Base-by-base conservation (phyloP, 92 coral and sea anemone genomes). In the Zoanthus sansibaricus region DNA sequence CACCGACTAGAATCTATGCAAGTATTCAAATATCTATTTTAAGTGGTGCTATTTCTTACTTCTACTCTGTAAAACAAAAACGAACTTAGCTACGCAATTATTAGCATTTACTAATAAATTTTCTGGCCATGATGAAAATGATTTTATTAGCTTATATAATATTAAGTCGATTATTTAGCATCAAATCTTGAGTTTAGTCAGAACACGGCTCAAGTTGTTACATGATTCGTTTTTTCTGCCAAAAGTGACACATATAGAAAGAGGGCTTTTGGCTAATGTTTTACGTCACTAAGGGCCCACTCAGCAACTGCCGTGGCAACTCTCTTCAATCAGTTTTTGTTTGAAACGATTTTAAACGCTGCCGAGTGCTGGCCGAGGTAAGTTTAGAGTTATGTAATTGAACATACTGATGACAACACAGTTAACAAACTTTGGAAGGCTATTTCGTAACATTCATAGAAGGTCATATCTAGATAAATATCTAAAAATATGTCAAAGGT, bases 311-410 rank as follows among this genome's bases (percentile, higher is more conserved):
- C 75, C 59, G 44, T 80, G 56, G 80, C 45, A 47, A 20, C 61
- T 47, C 15, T 13, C 15, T 46, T 44, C n/a, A 8, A 17, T 67
- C 5, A 16, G 12, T 5, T 52, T 46, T 46, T 61, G 33, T 72
- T 79, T 46, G 73, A 58, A 37, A 21, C 62, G 73, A 62, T 79
- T 79, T 79, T 33, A 37, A 77, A 12, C 59, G 37, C 62, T 45
- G 37, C 61, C 13, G 21, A 66, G 31, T 20, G 66, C 58, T 64
- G 33, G 73, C 49, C 21, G 85, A 80, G 85, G 85, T 80, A 51
- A 80, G 85, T 25, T 6, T 6, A 21, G 6, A 45, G 44, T 11
- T 47, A 20, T 14, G 6, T 13, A 80, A 80, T 6, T 44, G 42
- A 37, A 1, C 42, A 33, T 64, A 56, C 16, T 80, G 74, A 64